Evolutionary conservation across 1,140 invertebrate species (phyloP), one percentile per base, ranked within the genome.

Genomic region (Tribolium madens): DNA sequence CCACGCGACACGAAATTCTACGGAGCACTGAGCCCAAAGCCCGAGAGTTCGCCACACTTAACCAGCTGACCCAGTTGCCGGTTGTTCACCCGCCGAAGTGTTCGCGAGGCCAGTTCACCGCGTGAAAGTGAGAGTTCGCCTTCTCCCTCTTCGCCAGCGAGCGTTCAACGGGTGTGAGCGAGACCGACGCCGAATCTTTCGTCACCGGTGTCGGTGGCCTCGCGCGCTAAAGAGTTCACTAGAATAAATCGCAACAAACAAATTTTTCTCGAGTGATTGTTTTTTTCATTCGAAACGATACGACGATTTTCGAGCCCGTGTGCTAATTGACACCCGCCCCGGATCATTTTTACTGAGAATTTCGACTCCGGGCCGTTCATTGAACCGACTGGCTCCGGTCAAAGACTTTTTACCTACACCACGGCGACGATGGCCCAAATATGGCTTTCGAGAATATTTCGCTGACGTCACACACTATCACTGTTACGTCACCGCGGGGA

Each of bases 21-120:
- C 80, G 83, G 82, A 81, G 78, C 73, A 85, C 85, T 86, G 84
- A 85, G 82, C 78, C 86, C 84, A 86, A 84, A 86, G 82, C 73
- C 78, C 77, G 84, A 84, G 86, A 85, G 81, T 83, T 84, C 86
- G 87, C 87, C 86, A 87, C 87, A 88, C 83, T 88, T 88, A 85
- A 85, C 85, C 88, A 87, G 87, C 85, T 91, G 91, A 91, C 91
- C 91, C 88, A 91, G 86, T 90, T 91, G 83, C 85, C 87, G 91
- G 88, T 87, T 88, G 87, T 88, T 88, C 87, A 90, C 88, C 89
- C 87, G 87, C 77, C 81, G 80, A 83, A 83, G 83, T 82, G 79
- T 80, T 83, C 79, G 82, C 82, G 85, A 84, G 83, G 82, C 83
- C 83, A 84, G 83, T 84, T 85, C 85, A 84, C 81, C 83, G 86